Evolutionary conservation across 2,888 invertebrate genomes (phyloP), one percentile per base, ranked within the genome.

Genomic region (Orthosia cruda): DNA sequence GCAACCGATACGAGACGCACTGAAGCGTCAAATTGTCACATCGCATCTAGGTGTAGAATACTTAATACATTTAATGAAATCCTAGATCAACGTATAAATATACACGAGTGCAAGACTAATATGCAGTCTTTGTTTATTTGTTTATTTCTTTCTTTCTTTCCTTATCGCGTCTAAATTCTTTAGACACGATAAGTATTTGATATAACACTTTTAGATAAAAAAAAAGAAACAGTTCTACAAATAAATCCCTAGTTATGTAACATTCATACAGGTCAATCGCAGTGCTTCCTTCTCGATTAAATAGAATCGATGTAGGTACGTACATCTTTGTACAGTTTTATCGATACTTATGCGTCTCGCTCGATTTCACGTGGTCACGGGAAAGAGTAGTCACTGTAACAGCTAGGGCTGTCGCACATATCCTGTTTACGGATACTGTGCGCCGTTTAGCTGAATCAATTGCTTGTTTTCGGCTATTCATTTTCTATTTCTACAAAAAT

Each of bases 281-380:
- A 72, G 72, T 70, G 32, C 62, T 80, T 70, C 82, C 67, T 58
- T 71, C 58, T 73, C 77, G 77, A 83, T 76, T 76, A 80, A 75
- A 81, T 66, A 62, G 59, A 77, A 84, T 84, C 62, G 71, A 75
- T 80, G 65, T 84, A 68, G 32, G 40, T 75, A 74, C 57, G 63
- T 82, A 82, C 75, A 75, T 77, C 70, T 82, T 77, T 82, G 79
- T 80, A 74, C 84, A 79, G 78, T 81, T 88, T 88, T 89, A 90
- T 89, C 87, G 89, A 89, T 87, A 88, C 88, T 92, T 90, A 91
- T 92, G 90, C 91, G 88, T 91, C 87, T 88, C 89, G 89, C 87
- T 91, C 89, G 91, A 92, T 90, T 92, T 91, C 88, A 87, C 79
- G 81, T 86, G 89, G 84, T 88, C 89, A 87, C 85, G 81, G 80